Evolutionary conservation across 2,113 vertebrate genomes (phyloP).

Genomic region (Calidris pygmaea): DNA sequence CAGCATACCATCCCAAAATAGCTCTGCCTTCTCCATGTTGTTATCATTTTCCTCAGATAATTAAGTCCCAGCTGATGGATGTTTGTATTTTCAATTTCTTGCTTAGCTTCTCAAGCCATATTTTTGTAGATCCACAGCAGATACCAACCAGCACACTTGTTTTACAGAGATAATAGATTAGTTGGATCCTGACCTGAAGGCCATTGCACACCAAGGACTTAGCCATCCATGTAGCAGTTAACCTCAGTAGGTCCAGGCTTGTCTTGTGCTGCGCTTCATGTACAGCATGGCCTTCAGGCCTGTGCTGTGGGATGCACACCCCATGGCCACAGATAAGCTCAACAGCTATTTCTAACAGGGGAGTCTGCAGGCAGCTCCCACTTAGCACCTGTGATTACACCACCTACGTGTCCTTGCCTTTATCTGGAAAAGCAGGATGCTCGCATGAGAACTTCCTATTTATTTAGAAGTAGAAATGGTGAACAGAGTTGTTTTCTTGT

Average conservation of each 20-base stretch:
- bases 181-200: background rate
- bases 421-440: background rate
- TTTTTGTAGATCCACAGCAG: background rate
- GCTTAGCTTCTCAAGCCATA: background rate
- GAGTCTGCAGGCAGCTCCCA: background rate
- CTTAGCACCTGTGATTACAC: background rate
- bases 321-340: background rate
- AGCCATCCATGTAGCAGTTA: background rate
- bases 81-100: background rate
- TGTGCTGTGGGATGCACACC: background rate
- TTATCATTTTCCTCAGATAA: background rate
- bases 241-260: background rate
- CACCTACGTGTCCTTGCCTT: background rate
- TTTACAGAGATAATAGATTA: background rate
- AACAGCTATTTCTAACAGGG: background rate
- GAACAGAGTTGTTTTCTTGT: background rate
- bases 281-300: background rate
- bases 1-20: background rate
- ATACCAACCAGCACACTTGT: background rate
- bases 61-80: background rate
- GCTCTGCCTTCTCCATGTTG: background rate
- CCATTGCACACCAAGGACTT: background rate
- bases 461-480: background rate
- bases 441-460: background rate
- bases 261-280: rapidly evolving